Conservation (phyloP, 2,797 vertebrate genomes). For the Diceros bicornis region DNA sequence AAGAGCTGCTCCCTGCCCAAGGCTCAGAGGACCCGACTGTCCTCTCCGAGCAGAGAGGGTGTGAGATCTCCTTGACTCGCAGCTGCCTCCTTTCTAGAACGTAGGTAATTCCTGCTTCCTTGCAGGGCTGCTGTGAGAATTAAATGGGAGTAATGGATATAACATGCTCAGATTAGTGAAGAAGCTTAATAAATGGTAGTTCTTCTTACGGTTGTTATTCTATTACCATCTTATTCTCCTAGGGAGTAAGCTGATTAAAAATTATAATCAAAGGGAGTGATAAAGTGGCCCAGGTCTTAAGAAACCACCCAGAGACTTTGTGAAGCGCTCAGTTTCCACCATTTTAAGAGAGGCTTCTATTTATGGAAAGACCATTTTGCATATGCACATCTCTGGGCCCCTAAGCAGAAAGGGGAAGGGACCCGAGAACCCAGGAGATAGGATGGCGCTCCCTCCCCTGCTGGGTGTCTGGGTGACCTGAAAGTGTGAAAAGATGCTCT, state of each 20-base stretch:
- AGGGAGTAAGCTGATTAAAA: constrained; percentile 47
- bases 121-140: background rate
- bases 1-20: background rate
- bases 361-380: background rate
- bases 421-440: background rate
- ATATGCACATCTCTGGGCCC: background rate
- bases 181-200: background rate
- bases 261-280: constrained; percentile 49
- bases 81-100: background rate
- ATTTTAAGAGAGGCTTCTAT: background rate
- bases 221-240: constrained; percentile 51
- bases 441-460: background rate
- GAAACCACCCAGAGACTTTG: background rate
- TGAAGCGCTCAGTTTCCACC: background rate
- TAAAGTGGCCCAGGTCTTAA: background rate
- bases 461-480: background rate
- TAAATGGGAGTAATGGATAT: background rate
- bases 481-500: background rate
- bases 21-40: background rate
- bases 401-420: background rate
- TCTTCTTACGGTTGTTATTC: constrained; percentile 1
- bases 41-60: background rate
- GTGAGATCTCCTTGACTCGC: background rate
- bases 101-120: background rate
- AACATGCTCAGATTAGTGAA: constrained; percentile 24